These are phyloP conservation scores for Tichodroma muraria DNA, from an alignment of 2,113 vertebrate species.

Conservation along the genomic window DNA sequence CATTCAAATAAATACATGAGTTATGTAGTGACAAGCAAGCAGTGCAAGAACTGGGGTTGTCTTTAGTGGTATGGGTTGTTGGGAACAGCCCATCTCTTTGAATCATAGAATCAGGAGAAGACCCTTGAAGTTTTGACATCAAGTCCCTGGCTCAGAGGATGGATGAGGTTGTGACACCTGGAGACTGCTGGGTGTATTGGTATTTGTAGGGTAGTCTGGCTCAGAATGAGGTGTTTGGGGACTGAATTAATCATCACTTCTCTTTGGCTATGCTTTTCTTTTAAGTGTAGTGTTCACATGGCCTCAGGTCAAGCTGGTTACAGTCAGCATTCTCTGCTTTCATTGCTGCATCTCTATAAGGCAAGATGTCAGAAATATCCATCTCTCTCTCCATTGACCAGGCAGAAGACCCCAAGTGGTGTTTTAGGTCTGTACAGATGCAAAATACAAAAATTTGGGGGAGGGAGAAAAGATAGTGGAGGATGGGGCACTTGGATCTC, in stretches of 20 bases:
- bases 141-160: background rate
- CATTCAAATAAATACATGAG: background rate
- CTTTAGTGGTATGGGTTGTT: background rate
- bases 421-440: background rate
- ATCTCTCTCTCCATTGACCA: background rate
- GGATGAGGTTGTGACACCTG: background rate
- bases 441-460: background rate
- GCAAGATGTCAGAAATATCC: background rate
- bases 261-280: background rate
- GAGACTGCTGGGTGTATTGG: background rate
- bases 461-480: background rate
- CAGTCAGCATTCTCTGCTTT: background rate
- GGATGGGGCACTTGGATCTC: background rate
- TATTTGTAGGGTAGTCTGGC: background rate
- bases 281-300: background rate
- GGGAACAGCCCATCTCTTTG: background rate
- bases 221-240: background rate
- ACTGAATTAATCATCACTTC: background rate
- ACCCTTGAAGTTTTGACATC: background rate
- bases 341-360: background rate
- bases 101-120: background rate
- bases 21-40: accelerated
- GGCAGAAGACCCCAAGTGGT: background rate
- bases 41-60: background rate
- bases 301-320: background rate